phyloP scores from a whole-genome alignment of 1,140 invertebrate genomes.

The Physella acuta region DNA sequence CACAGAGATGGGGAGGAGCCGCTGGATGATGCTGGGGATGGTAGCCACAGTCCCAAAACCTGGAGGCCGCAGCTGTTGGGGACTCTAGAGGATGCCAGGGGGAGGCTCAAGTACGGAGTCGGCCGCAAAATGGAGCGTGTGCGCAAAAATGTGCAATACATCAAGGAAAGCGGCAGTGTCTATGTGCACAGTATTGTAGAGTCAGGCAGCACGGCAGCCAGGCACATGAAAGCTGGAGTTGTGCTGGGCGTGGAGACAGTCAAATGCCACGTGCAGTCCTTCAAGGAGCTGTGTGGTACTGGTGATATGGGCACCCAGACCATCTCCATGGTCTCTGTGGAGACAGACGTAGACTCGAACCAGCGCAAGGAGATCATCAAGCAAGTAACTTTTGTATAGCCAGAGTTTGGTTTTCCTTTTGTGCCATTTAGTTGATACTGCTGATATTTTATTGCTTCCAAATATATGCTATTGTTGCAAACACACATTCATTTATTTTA shows the following conservation, averaged over 20 bases:
- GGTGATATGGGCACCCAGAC: slow-evolving; percentile 54
- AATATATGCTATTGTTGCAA: no score
- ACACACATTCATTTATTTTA: no score
- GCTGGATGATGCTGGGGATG: slow-evolving; percentile 10
- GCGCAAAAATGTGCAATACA: slow-evolving; percentile 42
- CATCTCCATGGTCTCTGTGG: slow-evolving; percentile 51
- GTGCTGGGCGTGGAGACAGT: slow-evolving; percentile 50
- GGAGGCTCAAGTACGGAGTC: slow-evolving; percentile 39
- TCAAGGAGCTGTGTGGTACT: slow-evolving; percentile 56
- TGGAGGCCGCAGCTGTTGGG: slow-evolving; percentile 39
- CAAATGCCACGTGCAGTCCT: slow-evolving; percentile 52
- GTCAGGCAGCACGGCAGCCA: slow-evolving; percentile 44
- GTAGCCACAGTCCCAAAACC: slow-evolving; percentile 1
- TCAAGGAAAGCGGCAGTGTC: slow-evolving; percentile 46
- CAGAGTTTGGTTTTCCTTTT: neutral
- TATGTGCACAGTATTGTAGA: slow-evolving; percentile 51
- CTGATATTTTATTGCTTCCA: no score
- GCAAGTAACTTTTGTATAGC: slow-evolving; percentile 39
- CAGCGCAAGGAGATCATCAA: slow-evolving; percentile 34
- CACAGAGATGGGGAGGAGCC: no score
- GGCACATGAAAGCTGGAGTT: slow-evolving; percentile 45
- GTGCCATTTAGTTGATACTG: no score
- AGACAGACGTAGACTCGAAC: slow-evolving; percentile 48
- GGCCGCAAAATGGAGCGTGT: slow-evolving; percentile 49
- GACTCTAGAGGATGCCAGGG: slow-evolving; percentile 48